Evolutionary conservation across 2,113 vertebrate genomes (phyloP).

Genomic region (Rousettus leschenaultii): DNA sequence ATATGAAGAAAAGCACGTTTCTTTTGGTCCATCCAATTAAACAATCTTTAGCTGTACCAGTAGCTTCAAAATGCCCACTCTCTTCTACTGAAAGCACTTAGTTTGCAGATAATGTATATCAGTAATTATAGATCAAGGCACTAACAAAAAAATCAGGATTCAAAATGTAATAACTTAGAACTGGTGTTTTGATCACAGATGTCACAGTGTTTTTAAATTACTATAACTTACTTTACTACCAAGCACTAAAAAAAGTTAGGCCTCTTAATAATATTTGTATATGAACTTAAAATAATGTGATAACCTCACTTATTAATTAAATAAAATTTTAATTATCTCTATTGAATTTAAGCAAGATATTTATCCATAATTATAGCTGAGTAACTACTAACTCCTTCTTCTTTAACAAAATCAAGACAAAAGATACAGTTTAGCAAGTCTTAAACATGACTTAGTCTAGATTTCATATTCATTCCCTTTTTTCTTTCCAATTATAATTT

Average conservation of each 20-base stretch:
- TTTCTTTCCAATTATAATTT: background rate
- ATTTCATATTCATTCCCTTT: background rate
- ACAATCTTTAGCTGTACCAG: background rate
- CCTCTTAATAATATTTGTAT: background rate
- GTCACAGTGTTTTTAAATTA: slow-evolving; percentile 8
- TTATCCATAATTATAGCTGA: background rate
- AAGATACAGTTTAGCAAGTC: background rate
- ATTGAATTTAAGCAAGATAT: background rate
- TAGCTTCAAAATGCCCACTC: background rate
- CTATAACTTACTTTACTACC: background rate
- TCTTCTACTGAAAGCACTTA: background rate
- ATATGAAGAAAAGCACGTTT: background rate
- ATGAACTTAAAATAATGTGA: background rate
- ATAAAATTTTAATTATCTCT: background rate
- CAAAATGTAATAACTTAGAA: background rate
- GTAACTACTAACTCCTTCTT: background rate
- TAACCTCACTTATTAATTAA: background rate
- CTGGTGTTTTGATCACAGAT: background rate
- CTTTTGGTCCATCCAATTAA: background rate
- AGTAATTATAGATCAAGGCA: background rate
- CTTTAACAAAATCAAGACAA: background rate
- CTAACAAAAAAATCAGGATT: background rate
- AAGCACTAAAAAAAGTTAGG: background rate
- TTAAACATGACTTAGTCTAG: background rate
- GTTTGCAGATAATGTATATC: background rate